Base-by-base conservation (phyloP, 1,140 invertebrate species). In the Sycophaga agraensis region DNA sequence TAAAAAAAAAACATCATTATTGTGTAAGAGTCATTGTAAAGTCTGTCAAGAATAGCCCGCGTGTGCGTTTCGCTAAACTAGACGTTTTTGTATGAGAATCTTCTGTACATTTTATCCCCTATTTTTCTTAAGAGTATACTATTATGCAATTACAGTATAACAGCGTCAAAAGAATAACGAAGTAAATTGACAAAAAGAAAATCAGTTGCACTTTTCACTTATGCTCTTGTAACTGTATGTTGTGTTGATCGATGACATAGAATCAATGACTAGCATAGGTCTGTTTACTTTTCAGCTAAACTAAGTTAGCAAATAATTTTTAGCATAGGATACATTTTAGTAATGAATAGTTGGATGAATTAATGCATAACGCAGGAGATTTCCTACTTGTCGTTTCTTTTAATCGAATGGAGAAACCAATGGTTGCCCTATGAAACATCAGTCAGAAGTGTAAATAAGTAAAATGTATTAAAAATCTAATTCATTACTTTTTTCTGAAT, bases 41-140 rank as follows among this genome's bases (percentile, higher is more conserved):
- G 70, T 73, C 70, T 72, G 73, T 64, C 71, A 70, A 71, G 75
- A 66, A 58, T 68, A 76, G 71, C 63, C 73, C 72, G 67, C 22
- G 39, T 63, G 39, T 63, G 75, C 59, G 75, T 79, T 75, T 71
- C 73, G 49, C 39, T 22, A 61, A 66, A 71, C 53, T 74, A 71
- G 67, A 75, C 68, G 72, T 78, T 79, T 79, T 81, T 64, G 76
- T 77, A 66, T 76, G 74, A 75, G 60, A 66, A 72, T 75, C 71
- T 76, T 79, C 71, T 81, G 79, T 81, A 80, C 73, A 81, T 81
- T 81, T 77, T 75, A 70, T 78, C 66, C 51, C 61, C 72, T 77
- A 73, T 74, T 73, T 77, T 76, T 76, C 76, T 74, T 73, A 77
- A 69, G 58, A 74, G 74, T 59, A 46, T 57, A 61, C 28, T 71